Evolutionary conservation across 2,888 invertebrate genomes (phyloP).

Genomic region (Apantesis nais): DNA sequence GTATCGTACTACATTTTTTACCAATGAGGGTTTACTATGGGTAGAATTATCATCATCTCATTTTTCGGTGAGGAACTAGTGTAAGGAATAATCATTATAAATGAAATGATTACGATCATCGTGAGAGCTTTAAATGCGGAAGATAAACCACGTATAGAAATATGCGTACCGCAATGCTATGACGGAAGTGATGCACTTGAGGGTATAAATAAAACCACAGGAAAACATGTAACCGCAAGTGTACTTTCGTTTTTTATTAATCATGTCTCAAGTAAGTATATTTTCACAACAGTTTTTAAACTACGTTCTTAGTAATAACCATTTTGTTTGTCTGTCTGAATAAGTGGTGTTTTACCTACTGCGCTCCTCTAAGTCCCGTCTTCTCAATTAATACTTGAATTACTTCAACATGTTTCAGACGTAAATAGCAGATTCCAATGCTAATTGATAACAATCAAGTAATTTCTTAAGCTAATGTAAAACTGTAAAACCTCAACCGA

Average conservation of each 20-base stretch:
- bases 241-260: conserved; percentile 69
- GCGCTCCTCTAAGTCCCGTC: too few species aligned
- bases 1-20: too few species aligned
- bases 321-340: background rate
- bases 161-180: conserved; percentile 21
- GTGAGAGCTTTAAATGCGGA: background rate
- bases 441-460: too few species aligned
- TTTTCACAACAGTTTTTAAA: background rate
- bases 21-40: background rate
- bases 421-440: too few species aligned
- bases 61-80: background rate
- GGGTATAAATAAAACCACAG: conserved; percentile 16
- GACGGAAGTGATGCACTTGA: conserved; percentile 30
- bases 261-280: conserved; percentile 52
- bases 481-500: too few species aligned
- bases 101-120: background rate
- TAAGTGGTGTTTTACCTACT: background rate
- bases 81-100: background rate
- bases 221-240: conserved; percentile 30
- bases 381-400: too few species aligned
- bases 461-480: too few species aligned
- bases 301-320: background rate
- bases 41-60: background rate
- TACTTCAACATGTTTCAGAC: too few species aligned
- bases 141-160: conserved; percentile 1